Base-by-base conservation (phyloP, 2,797 vertebrate species). In the Enteromius thamalakanensis region DNA sequence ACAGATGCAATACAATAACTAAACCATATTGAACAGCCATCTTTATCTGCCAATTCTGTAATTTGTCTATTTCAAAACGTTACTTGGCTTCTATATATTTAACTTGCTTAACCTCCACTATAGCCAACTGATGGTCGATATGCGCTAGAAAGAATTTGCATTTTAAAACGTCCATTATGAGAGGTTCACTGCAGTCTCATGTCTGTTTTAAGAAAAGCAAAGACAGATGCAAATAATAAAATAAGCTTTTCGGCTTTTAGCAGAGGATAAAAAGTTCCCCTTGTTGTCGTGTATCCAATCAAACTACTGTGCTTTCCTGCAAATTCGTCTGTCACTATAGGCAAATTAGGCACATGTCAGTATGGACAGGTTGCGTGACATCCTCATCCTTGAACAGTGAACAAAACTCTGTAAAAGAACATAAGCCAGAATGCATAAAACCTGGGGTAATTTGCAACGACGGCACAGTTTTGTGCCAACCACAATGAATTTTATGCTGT, bases 161-260 rank as follows among this genome's bases (percentile, higher is more conserved):
- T 81, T 82, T 85, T 76, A 79, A 79, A 79, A 67, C 55, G 14
- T 76, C 37, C 49, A 72, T 87, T 81, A 84, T 68, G 10, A 42
- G 19, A 68, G 65, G 65, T 68, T 68, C 10, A 17, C 29, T 64
- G 62, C 62, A 64, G 62, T 32, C 29, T 32, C 62, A 34, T 14
- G 29, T 34, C 15, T 65, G 29, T 34, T 19, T 17, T 65, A 6
- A 32, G 62, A 34, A 65, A 65, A 34, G 15, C 62, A 34, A 19
- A 65, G 7, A 17, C 10, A 34, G 29, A 34, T 34, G 32, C 29
- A 65, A 65, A 34, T 34, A 34, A 34, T 34, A 65, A 9, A 34
- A 64, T 64, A 65, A 34, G 15, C 62, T 65, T 65, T 8, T 34
- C 29, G 37, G 34, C 34, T 37, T 68, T 68, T n/a, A 68, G 37